Conservation (phyloP, 1,140 invertebrate genomes). For the Pseudachorutes palmiensis region DNA sequence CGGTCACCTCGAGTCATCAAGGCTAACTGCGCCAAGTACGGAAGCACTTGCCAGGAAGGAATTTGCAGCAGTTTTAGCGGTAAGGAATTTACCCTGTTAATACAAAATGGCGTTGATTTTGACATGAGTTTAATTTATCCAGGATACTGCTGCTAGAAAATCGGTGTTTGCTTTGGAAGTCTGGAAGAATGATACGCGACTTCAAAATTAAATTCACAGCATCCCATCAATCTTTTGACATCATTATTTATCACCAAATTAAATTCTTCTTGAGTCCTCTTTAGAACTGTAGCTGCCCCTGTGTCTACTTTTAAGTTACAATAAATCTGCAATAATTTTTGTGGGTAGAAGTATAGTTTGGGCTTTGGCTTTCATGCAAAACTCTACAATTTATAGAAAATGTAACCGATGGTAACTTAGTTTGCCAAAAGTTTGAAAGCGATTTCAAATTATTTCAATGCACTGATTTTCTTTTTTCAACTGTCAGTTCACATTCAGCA, state of each 20-base stretch:
- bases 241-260: no score
- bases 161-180: not conserved
- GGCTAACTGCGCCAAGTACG: not conserved
- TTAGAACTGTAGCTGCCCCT: no score
- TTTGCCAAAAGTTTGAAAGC: no score
- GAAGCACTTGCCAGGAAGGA: not conserved
- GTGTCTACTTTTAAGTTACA: no score
- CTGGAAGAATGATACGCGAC: not conserved
- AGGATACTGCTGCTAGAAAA: not conserved
- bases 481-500: not conserved
- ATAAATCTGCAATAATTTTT: no score
- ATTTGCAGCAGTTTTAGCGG: conserved; percentile 1
- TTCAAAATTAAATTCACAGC: not conserved
- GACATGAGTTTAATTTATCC: not conserved
- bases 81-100: not conserved
- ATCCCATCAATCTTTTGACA: not conserved
- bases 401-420: no score
- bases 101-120: not conserved
- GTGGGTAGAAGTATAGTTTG: no score
- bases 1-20: not conserved
- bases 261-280: no score
- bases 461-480: no score
- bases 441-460: no score
- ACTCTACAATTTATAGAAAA: not conserved
- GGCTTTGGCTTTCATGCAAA: no score